Percentiles rank a stretch among this genome's conserved stretches.
Conservation (phyloP, 1,140 invertebrate genomes). For the Manduca sexta region DNA sequence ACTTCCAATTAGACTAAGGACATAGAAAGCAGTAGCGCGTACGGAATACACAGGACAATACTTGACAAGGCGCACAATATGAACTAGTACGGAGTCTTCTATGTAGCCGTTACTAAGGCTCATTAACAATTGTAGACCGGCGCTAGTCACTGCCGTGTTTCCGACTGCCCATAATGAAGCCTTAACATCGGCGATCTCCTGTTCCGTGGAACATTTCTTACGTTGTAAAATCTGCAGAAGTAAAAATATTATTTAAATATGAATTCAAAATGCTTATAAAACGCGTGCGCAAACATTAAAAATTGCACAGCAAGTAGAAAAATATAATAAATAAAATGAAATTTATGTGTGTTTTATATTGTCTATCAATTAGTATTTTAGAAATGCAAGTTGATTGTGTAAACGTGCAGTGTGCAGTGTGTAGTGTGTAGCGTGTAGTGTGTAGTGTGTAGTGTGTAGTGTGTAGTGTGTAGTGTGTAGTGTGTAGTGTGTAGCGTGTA, state of each 20-base stretch:
- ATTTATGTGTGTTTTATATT: no score
- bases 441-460: no score
- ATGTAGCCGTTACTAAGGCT: conserved; percentile 41
- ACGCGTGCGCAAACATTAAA: no score
- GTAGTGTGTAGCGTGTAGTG: no score
- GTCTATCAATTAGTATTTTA: no score
- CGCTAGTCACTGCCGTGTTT: conserved; percentile 83
- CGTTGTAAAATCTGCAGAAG: conserved; percentile 51
- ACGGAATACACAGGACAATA: conserved; percentile 88
- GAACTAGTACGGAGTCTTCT: conserved; percentile 77
- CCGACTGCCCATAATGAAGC: conserved; percentile 92
- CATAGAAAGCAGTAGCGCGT: conserved; percentile 91
- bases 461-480: no score
- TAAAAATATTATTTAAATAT: not conserved
- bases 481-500: no score
- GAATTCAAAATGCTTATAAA: not conserved
- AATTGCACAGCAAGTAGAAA: no score
- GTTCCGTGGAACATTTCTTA: conserved; percentile 75
- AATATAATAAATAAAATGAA: no score
- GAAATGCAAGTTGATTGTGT: no score
- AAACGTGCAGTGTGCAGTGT: no score
- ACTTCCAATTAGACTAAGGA: conserved; percentile 87
- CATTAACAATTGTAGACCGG: conserved; percentile 82
- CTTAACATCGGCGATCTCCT: conserved; percentile 85
- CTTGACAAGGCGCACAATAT: conserved; percentile 84